Conservation (phyloP, 2,113 vertebrate genomes). For the Sceloporus tristichus region DNA sequence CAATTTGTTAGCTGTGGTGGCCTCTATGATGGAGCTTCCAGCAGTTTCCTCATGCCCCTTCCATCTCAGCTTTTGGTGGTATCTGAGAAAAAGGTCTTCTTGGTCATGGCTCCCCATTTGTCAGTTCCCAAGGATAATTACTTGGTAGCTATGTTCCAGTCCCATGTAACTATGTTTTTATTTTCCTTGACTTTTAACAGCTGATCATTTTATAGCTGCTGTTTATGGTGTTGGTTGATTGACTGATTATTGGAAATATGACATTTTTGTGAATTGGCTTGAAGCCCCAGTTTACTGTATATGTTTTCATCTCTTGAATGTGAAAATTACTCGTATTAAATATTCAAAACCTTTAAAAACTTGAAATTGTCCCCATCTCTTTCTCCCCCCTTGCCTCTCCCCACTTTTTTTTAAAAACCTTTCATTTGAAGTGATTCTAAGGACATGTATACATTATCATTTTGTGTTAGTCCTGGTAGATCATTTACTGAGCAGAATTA, state of each 20-base stretch:
- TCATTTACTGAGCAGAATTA: background rate
- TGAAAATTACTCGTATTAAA: background rate
- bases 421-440: accelerated
- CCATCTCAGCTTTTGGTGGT: background rate
- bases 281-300: background rate
- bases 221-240: background rate
- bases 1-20: background rate
- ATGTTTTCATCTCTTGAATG: background rate
- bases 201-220: background rate
- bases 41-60: background rate
- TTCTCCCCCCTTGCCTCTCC: no score
- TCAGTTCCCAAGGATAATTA: background rate
- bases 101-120: background rate
- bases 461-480: background rate
- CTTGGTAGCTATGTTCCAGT: background rate
- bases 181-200: background rate
- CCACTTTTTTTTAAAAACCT: background rate
- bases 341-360: background rate
- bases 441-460: background rate
- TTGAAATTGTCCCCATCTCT: background rate
- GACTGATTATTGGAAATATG: background rate
- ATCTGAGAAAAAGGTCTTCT: background rate
- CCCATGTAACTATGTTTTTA: background rate
- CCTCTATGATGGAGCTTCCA: background rate
- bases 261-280: background rate